phyloP scores from a whole-genome alignment of 2,888 invertebrate genomes.

The Acleris sparsana region DNA sequence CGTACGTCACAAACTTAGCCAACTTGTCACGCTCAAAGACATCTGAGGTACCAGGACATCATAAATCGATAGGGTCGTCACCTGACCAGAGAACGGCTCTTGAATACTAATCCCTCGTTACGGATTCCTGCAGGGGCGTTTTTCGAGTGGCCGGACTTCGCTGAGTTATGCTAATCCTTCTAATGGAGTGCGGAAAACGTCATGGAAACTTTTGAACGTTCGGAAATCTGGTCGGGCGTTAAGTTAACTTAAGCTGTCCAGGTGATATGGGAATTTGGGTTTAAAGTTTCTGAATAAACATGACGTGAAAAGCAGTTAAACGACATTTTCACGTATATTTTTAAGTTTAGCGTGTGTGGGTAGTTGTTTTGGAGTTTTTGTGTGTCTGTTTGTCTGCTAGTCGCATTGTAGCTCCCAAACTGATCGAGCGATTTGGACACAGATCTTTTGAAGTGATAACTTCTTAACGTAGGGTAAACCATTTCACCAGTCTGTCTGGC shows the following conservation, averaged over 20 bases:
- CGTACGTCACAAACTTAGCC: background rate
- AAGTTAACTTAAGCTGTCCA: background rate
- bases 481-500: too few relatives aligned
- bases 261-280: slow-evolving; percentile 8
- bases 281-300: too few relatives aligned
- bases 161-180: slow-evolving; percentile 30
- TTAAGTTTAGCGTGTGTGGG: too few relatives aligned
- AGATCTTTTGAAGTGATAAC: too few relatives aligned
- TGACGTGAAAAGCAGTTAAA: too few relatives aligned
- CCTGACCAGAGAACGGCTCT: slow-evolving; percentile 23
- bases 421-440: too few relatives aligned
- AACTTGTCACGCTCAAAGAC: slow-evolving; percentile 8
- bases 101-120: slow-evolving; percentile 35
- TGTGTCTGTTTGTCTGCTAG: too few relatives aligned
- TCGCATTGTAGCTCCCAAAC: too few relatives aligned
- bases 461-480: too few relatives aligned
- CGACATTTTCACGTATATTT: too few relatives aligned
- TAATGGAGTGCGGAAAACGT: slow-evolving; percentile 30
- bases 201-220: slow-evolving; percentile 13
- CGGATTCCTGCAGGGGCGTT: slow-evolving; percentile 27
- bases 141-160: slow-evolving; percentile 19
- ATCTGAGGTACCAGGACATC: slow-evolving; percentile 16
- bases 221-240: slow-evolving; percentile 17
- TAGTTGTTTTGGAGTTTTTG: too few relatives aligned
- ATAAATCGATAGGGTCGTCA: slow-evolving; percentile 27